Conservation (phyloP, 2,113 vertebrate species). For the Platycercus adscitus region DNA sequence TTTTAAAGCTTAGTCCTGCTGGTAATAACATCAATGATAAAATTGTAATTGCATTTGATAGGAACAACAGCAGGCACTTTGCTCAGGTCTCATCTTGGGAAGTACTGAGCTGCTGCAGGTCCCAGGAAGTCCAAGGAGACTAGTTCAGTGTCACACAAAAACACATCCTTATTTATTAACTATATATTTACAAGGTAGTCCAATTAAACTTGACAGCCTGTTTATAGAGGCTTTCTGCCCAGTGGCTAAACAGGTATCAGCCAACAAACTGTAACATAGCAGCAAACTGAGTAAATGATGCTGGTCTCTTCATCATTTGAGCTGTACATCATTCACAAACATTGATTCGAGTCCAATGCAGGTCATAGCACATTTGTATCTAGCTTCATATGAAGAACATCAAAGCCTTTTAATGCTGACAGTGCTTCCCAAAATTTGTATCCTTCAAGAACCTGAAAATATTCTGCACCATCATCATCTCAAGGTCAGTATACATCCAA, state of each 20-base stretch:
- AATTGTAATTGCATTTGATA: not conserved
- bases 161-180: constrained; percentile 39
- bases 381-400: constrained; percentile 37
- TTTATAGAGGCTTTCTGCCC: constrained; percentile 39
- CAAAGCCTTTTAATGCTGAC: constrained; percentile 16
- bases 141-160: not conserved
- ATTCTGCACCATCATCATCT: constrained; percentile 22
- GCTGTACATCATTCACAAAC: constrained; percentile 10
- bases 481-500: constrained; percentile 31
- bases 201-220: constrained; percentile 33
- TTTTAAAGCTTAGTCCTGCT: not conserved
- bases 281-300: constrained; percentile 13
- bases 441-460: constrained; percentile 44
- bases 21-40: not conserved
- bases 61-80: not conserved
- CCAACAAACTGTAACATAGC: constrained; percentile 2
- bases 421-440: constrained; percentile 31
- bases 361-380: constrained; percentile 11
- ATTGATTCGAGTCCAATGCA: constrained; percentile 14
- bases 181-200: constrained; percentile 7
- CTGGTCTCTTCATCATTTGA: not conserved
- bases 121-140: not conserved
- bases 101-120: not conserved
- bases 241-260: not conserved
- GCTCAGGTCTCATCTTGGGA: not conserved